Evolutionary conservation across 2,797 vertebrate genomes (phyloP), one percentile per base, ranked within the genome.

Genomic region (Pteronotus mesoamericanus): DNA sequence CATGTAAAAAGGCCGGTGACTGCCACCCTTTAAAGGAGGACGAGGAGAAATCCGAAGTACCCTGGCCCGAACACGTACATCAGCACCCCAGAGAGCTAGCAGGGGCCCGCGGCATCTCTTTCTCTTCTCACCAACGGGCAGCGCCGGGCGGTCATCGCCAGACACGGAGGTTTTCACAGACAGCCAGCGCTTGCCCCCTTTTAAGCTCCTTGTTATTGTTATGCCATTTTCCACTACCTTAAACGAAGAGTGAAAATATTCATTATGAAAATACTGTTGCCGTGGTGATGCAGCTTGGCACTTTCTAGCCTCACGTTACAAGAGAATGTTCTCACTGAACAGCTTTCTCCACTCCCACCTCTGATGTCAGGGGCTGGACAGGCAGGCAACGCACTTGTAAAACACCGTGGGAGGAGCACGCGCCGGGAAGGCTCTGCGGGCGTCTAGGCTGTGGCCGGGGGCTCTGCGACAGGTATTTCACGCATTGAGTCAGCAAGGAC

Each of bases 251-350:
- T 44, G 44, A 53, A 93, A 55, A 34, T 46, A 39, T 18, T 68
- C 26, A 37, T 61, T 48, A 55, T 82, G 79, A 94, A 97, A 92
- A 92, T 15, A 71, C 26, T 44, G 80, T 90, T 89, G n/a, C 68
- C 71, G 79, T 53, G 86, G 84, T 55, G 69, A 91, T 0, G 0
- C 1, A 59, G 44, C 37, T 93, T 83, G 66, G 15, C n/a, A 68
- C 26, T 88, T 92, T 75, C 78, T 61, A 88, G 66, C 6, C 34
- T 39, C 75, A n/a, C 5, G 3, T 44, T 48, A 80, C 26, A 22
- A n/a, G n/a, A 68, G 82, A 86, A 68, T 34, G 37, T 80, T 91
- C 91, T 91, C 79, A 39, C 39, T 18, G 82, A 91, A 96, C 94
- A 89, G 22, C 48, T 34, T 39, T 57, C 16, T 26, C 32, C 11